phyloP scores from a whole-genome alignment of 2,888 invertebrate genomes.

The Conomelus anceps region DNA sequence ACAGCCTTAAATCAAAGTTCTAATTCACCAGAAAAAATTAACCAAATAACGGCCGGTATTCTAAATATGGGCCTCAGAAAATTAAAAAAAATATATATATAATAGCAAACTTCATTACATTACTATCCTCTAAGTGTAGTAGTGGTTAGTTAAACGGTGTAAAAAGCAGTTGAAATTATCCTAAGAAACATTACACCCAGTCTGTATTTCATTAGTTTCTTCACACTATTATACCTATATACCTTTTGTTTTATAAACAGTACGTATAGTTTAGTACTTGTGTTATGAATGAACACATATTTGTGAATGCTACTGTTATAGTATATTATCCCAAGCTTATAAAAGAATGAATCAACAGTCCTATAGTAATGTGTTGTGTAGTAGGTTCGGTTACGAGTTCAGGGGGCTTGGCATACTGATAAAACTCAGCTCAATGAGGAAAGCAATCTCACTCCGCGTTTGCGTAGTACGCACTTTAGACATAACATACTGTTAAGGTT shows the following conservation, averaged over 20 bases:
- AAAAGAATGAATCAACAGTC: not conserved
- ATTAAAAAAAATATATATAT: not conserved
- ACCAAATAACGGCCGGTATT: not conserved
- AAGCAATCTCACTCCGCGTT: too few relatives aligned
- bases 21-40: too few relatives aligned
- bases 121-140: not conserved
- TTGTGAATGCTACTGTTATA: not conserved
- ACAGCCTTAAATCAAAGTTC: too few relatives aligned
- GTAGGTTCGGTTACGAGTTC: not conserved
- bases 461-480: too few relatives aligned
- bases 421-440: too few relatives aligned
- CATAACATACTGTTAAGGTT: too few relatives aligned
- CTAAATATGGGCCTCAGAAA: not conserved
- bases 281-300: not conserved
- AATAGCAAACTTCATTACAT: not conserved
- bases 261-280: not conserved
- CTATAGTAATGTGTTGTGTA: not conserved
- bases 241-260: not conserved
- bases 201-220: not conserved
- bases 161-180: not conserved
- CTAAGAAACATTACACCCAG: not conserved
- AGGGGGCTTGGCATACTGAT: too few relatives aligned
- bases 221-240: not conserved
- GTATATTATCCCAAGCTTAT: not conserved
- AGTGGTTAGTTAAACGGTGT: too few relatives aligned